Percentiles rank a stretch among this genome's conserved stretches.
These are phyloP conservation scores for Gnatocerus cornutus DNA, from an alignment of 2,888 invertebrate species.

Conservation along the genomic window DNA sequence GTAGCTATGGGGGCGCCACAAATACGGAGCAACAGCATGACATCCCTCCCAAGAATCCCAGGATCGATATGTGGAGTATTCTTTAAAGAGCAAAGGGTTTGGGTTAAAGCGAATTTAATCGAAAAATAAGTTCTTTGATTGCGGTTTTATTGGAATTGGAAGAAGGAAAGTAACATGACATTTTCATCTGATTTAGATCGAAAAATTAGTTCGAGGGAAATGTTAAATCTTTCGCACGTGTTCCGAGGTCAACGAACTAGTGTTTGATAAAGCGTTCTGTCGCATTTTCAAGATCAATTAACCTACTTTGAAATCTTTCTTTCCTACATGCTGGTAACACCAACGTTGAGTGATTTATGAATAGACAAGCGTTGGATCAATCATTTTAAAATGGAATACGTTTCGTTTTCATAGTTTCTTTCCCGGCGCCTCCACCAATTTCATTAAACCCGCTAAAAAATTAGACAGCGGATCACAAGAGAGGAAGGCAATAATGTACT, in stretches of 20 bases:
- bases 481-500: too few relatives aligned
- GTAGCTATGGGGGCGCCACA: conserved; percentile 46
- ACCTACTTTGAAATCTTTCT: conserved; percentile 29
- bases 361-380: too few relatives aligned
- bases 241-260: conserved; percentile 34
- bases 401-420: neutral
- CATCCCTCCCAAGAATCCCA: conserved; percentile 30
- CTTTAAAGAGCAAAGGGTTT: conserved; percentile 33
- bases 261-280: conserved; percentile 19
- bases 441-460: neutral
- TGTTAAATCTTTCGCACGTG: conserved; percentile 30
- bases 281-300: conserved; percentile 40
- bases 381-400: too few relatives aligned
- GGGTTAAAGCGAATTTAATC: neutral
- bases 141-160: too few relatives aligned
- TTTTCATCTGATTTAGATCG: neutral
- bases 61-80: conserved; percentile 39
- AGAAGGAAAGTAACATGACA: neutral
- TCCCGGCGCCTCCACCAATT: conserved; percentile 36
- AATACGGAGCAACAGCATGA: conserved; percentile 41
- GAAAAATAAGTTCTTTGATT: too few relatives aligned
- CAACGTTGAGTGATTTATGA: too few relatives aligned
- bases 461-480: too few relatives aligned
- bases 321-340: neutral
- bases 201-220: neutral